Evolutionary conservation across 2,888 invertebrate genomes (phyloP).

Genomic region (Acrobasis repandana): DNA sequence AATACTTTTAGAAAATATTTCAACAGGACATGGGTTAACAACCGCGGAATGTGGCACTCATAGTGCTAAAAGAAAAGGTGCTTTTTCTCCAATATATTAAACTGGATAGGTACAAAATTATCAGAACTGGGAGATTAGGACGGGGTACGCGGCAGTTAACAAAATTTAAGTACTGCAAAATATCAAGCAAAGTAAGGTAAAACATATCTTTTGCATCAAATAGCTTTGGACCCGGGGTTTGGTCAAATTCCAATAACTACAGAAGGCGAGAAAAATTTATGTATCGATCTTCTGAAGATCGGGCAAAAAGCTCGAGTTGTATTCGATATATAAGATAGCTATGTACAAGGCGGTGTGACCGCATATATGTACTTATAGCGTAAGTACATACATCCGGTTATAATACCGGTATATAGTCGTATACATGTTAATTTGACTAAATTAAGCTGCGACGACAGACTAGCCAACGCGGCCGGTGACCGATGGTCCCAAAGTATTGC

Average conservation of each 20-base stretch:
- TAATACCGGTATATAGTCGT: neutral
- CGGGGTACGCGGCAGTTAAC: neutral
- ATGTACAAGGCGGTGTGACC: constrained; percentile 15
- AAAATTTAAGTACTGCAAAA: neutral
- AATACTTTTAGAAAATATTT: neutral
- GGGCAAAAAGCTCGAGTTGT: neutral
- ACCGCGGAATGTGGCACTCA: constrained; percentile 3
- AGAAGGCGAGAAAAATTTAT: neutral
- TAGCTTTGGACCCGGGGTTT: constrained; percentile 3
- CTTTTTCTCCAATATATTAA: too few species aligned
- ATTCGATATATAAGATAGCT: neutral
- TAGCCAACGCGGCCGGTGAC: neutral
- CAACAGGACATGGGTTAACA: neutral
- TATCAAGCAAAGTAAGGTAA: neutral
- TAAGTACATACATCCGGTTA: neutral
- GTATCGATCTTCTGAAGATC: constrained; percentile 11
- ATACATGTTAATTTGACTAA: constrained; percentile 12
- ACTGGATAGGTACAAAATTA: neutral
- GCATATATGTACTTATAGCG: neutral
- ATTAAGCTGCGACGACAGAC: neutral
- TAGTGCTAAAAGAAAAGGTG: neutral
- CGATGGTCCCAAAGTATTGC: neutral
- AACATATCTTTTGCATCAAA: neutral
- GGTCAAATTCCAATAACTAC: constrained; percentile 1
- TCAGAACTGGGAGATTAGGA: too few species aligned